phyloP scores from a whole-genome alignment of 1,140 invertebrate species.

The Calephelis virginiensis region DNA sequence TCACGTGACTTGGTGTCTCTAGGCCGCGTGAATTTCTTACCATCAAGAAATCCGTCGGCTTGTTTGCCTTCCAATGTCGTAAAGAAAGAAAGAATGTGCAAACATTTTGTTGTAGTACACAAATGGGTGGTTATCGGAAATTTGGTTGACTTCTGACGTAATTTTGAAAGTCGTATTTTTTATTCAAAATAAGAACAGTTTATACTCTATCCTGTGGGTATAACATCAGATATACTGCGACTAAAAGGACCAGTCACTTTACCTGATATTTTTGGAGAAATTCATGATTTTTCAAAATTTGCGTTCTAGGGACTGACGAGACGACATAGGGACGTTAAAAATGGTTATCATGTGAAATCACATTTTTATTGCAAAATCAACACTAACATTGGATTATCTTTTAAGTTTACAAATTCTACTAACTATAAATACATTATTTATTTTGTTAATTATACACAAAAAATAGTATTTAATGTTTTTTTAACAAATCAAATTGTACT shows the following conservation, averaged over 20 bases:
- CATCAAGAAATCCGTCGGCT: no score
- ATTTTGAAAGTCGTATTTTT: slow-evolving; percentile 20
- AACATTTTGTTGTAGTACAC: no score
- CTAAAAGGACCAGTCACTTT: slow-evolving; percentile 21
- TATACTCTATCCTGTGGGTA: slow-evolving; percentile 19
- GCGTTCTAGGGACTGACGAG: slow-evolving; percentile 13
- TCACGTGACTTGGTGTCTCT: no score
- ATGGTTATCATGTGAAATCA: slow-evolving; percentile 12
- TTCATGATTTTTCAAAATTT: slow-evolving; percentile 19
- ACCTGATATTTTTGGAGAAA: slow-evolving; percentile 22
- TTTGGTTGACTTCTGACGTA: slow-evolving; percentile 15
- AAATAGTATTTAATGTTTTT: slow-evolving; percentile 1
- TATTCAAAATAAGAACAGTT: slow-evolving; percentile 16
- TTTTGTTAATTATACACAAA: slow-evolving; percentile 8
- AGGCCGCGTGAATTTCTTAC: no score
- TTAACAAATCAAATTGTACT: slow-evolving; percentile 14
- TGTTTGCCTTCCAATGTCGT: no score
- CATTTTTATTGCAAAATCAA: slow-evolving; percentile 15
- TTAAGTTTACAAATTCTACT: slow-evolving; percentile 15
- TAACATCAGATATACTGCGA: slow-evolving; percentile 14
- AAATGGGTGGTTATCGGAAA: slow-evolving; percentile 11
- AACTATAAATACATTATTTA: slow-evolving; percentile 1
- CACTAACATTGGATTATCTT: slow-evolving; percentile 3
- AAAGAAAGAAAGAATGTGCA: no score
- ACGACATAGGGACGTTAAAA: slow-evolving; percentile 11